phyloP scores from a whole-genome alignment of 2,797 vertebrate genomes.

The Gymnocypris eckloni region DNA sequence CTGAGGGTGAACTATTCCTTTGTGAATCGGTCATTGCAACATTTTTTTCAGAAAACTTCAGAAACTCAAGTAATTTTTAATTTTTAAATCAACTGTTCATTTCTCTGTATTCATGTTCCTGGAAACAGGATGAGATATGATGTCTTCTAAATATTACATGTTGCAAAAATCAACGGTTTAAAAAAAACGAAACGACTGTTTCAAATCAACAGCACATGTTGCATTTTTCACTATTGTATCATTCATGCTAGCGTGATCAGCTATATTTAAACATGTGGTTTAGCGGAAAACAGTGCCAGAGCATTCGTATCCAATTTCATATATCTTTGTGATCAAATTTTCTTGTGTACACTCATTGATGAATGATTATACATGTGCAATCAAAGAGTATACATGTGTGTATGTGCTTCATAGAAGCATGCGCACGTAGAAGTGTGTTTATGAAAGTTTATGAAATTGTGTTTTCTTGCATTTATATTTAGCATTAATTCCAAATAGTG shows the following conservation, averaged over 20 bases:
- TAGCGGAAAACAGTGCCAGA: background rate
- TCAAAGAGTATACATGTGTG: constrained; percentile 20
- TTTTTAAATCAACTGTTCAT: background rate
- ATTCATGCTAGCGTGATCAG: background rate
- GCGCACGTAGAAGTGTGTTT: background rate
- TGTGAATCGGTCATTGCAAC: background rate
- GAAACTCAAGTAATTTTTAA: background rate
- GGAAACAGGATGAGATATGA: background rate
- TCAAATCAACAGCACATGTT: background rate
- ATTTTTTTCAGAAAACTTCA: background rate
- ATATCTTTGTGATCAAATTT: background rate
- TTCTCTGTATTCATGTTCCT: background rate
- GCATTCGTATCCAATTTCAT: background rate
- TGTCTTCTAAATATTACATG: background rate
- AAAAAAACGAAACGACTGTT: background rate
- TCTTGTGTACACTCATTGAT: background rate
- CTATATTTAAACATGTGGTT: background rate
- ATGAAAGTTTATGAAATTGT: background rate
- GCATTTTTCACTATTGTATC: background rate
- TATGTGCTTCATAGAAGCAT: background rate
- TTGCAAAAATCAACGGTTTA: background rate
- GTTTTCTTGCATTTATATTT: background rate
- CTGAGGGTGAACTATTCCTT: background rate
- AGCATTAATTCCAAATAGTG: background rate
- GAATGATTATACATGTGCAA: background rate